Base-by-base conservation (phyloP, 2,797 vertebrate genomes). In the Austrolebias charrua region DNA sequence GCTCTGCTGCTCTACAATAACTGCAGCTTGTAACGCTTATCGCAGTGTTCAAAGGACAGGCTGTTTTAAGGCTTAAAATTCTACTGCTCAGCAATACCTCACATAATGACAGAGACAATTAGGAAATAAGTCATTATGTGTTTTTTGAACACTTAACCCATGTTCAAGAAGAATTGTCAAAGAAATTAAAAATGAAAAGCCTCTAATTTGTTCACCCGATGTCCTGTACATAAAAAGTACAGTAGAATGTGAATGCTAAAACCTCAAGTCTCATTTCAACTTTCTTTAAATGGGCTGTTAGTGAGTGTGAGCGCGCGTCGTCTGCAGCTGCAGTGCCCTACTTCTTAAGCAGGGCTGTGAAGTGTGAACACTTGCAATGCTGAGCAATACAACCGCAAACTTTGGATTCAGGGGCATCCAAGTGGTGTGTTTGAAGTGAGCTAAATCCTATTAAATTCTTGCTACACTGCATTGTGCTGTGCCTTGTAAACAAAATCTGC, bases 381-480 rank as follows among this genome's bases (percentile, higher is more conserved):
- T 55, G 79, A 79, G 82, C 83, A 88, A 87, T 78, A 86, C 81
- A 68, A 82, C 73, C 72, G 40, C 74, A 83, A 76, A 85, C 80
- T 86, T 87, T 79, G 85, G 72, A 79, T 85, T 79, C 68, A 48
- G 74, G 63, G 75, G 83, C 75, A 57, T 76, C 65, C 56, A 75
- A 80, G 78, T 79, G 80, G 63, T 60, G 71, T 71, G 83, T 90
- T 78, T 90, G 80, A 88, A 87, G 89, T 87, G 80, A 88, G 82
- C 80, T 63, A 87, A 92, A 92, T 91, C 90, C 90, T 72, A 88
- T 92, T 92, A 89, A 84, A 83, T 79, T 75, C 73, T 64, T 7
- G 57, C 51, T 69, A 63, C 83, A 73, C 72, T 66, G 72, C 66
- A 84, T 88, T 91, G 85, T 88, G 67, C 78, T 71, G 64, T 35